These are phyloP conservation scores for Sphyrna mokarran DNA, from an alignment of 2,113 vertebrate genomes.

Conservation along the genomic window DNA sequence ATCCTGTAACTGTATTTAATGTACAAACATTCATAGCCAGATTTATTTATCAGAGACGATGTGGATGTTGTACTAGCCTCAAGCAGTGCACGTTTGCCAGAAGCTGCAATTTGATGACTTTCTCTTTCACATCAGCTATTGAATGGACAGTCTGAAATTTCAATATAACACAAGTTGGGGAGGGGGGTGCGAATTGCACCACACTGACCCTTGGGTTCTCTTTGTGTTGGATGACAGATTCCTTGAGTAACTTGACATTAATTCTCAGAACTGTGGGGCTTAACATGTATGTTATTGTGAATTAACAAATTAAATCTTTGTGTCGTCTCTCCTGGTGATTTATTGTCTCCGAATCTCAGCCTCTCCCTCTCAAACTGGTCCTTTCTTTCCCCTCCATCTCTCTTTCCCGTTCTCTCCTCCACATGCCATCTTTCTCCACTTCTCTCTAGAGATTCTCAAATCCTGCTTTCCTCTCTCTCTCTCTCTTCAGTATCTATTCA, in stretches of 20 bases:
- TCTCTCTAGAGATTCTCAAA: too few relatives aligned
- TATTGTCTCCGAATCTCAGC: background rate
- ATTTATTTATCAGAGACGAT: background rate
- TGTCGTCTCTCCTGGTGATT: background rate
- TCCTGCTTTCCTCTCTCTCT: too few relatives aligned
- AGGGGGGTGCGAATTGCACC: background rate
- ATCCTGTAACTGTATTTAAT: background rate
- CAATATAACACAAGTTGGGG: background rate
- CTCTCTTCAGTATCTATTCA: too few relatives aligned
- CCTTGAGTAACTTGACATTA: background rate
- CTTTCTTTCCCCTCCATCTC: background rate
- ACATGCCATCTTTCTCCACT: too few relatives aligned
- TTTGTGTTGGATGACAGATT: background rate
- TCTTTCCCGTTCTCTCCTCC: background rate
- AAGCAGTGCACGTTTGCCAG: background rate
- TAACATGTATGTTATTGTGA: constrained; percentile 7
- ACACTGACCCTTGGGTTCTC: background rate
- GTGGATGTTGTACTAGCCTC: background rate
- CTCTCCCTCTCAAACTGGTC: background rate
- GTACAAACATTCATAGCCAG: background rate
- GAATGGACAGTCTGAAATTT: background rate
- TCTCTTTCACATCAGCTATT: background rate
- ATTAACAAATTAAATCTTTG: constrained; percentile 5
- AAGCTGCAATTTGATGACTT: background rate
- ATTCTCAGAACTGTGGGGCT: background rate